Evolutionary conservation across 2,113 vertebrate species (phyloP).

Genomic region (Alligator sinensis): DNA sequence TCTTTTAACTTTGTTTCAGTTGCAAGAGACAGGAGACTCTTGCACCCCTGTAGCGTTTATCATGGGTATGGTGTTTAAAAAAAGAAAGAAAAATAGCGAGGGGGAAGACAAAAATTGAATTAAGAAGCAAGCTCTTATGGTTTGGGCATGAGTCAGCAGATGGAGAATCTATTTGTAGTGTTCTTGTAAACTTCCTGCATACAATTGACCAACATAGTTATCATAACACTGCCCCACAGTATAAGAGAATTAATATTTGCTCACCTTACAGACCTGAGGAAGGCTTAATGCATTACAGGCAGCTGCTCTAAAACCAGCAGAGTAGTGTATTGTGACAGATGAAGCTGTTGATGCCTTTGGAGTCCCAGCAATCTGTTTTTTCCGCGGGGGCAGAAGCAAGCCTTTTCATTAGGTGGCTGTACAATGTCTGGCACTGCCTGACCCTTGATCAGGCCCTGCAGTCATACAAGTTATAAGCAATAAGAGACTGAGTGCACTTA

Average conservation of each 20-base stretch:
- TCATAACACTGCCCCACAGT: background rate
- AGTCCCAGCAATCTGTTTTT: background rate
- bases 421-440: too few relatives aligned
- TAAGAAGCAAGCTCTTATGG: slow-evolving; percentile 5
- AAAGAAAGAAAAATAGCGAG: background rate
- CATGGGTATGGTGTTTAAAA: background rate
- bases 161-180: slow-evolving; percentile 53
- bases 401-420: background rate
- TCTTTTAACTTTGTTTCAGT: slow-evolving; percentile 17
- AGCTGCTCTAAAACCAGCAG: background rate
- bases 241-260: too few relatives aligned
- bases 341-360: background rate
- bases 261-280: background rate
- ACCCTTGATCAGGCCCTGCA: background rate
- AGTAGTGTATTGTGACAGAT: background rate
- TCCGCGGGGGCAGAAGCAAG: background rate
- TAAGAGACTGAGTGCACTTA: too few relatives aligned
- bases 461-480: too few relatives aligned
- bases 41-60: background rate
- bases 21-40: background rate
- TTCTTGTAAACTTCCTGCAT: slow-evolving; percentile 36
- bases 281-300: background rate
- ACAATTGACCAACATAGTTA: background rate
- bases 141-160: slow-evolving; percentile 44
- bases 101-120: slow-evolving; percentile 31